Conservation (phyloP, 2,888 invertebrate species). For the Trissolcus brochymenae region DNA sequence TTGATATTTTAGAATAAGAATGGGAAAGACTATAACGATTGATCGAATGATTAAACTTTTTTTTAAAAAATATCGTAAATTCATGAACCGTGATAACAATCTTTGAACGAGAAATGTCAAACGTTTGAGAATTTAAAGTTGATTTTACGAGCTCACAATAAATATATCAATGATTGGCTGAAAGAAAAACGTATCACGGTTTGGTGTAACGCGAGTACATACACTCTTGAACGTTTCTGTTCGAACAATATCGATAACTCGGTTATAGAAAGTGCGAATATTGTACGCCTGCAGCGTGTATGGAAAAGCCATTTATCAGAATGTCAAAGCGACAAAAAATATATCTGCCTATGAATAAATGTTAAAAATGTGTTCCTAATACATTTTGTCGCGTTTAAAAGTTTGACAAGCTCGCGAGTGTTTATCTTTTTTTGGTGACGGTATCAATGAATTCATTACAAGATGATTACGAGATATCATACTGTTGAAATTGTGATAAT, state of each 20-base stretch:
- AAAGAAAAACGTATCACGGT: slow-evolving; percentile 22
- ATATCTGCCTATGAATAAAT: slow-evolving; percentile 6
- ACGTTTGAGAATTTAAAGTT: slow-evolving; percentile 4
- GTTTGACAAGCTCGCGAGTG: too few relatives aligned
- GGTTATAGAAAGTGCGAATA: slow-evolving; percentile 38
- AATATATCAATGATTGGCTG: slow-evolving; percentile 20
- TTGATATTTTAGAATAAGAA: too few relatives aligned
- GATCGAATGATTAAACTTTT: too few relatives aligned
- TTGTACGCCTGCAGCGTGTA: slow-evolving; percentile 15
- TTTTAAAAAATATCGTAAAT: neutral
- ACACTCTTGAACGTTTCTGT: slow-evolving; percentile 16
- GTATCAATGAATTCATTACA: too few relatives aligned
- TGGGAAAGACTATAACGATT: too few relatives aligned
- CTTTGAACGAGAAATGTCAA: slow-evolving; percentile 8
- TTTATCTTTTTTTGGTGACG: too few relatives aligned
- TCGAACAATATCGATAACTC: slow-evolving; percentile 33
- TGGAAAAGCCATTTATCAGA: slow-evolving; percentile 24
- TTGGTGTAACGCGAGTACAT: slow-evolving; percentile 4
- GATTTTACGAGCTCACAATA: slow-evolving; percentile 21
- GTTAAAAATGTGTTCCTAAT: too few relatives aligned
- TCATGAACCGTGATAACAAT: slow-evolving; percentile 3
- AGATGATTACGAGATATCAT: too few relatives aligned
- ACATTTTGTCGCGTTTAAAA: too few relatives aligned
- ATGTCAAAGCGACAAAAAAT: slow-evolving; percentile 24
- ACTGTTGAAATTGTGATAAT: too few relatives aligned